Evolutionary conservation across 2,113 vertebrate genomes (phyloP).

Genomic region (Sigmodon hispidus): DNA sequence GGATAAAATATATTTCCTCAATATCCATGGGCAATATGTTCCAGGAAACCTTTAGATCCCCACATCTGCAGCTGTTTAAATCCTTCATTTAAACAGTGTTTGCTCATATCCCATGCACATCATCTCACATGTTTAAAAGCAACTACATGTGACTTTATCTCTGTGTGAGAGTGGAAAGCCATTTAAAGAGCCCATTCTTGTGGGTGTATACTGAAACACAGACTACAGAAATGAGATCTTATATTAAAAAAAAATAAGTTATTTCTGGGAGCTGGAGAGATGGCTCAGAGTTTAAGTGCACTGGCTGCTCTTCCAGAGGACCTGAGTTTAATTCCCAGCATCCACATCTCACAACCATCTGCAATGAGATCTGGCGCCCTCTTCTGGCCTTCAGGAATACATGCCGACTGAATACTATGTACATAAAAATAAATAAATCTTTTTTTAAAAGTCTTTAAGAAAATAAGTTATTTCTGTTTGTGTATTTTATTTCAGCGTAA

Average conservation of each 20-base stretch:
- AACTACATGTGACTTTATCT: neutral
- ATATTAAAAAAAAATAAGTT: neutral
- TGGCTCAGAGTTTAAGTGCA: no score
- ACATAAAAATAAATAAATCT: no score
- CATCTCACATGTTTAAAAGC: neutral
- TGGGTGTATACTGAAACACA: constrained; percentile 58
- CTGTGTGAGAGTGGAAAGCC: constrained; percentile 58
- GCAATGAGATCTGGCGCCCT: no score
- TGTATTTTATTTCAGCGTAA: constrained; percentile 41
- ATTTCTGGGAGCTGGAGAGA: no score
- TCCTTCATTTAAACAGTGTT: neutral
- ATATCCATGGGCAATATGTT: neutral
- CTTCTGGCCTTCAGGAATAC: no score
- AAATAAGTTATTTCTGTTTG: neutral
- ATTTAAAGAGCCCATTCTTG: constrained; percentile 70
- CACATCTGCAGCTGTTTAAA: neutral
- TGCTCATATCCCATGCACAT: neutral
- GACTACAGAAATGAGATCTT: constrained; percentile 22
- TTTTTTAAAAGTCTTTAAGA: no score
- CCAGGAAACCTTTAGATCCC: neutral
- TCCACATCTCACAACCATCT: no score
- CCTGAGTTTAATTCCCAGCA: no score
- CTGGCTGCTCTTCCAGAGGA: no score
- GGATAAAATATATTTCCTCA: neutral
- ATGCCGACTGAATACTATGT: no score